phyloP scores from a whole-genome alignment of 1,140 invertebrate species.

The Pogonus chalceus region DNA sequence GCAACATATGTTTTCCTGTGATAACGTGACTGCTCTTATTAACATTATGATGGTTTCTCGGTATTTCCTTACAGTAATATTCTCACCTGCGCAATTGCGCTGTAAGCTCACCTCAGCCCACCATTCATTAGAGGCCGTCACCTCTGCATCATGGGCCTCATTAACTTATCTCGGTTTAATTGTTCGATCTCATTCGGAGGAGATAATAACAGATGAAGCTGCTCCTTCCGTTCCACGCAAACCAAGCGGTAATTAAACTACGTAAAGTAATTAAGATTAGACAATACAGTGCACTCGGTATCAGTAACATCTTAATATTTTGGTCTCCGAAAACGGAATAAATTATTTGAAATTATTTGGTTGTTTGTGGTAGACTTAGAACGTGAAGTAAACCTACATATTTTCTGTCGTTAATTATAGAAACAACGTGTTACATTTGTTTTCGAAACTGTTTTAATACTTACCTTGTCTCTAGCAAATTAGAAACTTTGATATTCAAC shows the following conservation, averaged over 20 bases:
- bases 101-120: neutral
- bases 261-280: constrained; percentile 27
- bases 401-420: constrained; percentile 24
- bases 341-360: constrained; percentile 19
- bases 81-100: neutral
- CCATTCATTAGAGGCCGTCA: neutral
- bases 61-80: too few species aligned
- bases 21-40: neutral
- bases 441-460: too few species aligned
- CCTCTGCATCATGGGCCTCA: neutral
- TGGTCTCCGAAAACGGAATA: constrained; percentile 23
- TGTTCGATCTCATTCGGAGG: constrained; percentile 15
- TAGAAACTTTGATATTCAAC: too few species aligned
- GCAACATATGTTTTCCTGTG: neutral
- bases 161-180: constrained; percentile 8
- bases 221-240: constrained; percentile 11
- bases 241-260: constrained; percentile 23
- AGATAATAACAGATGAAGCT: constrained; percentile 18
- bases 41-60: too few species aligned
- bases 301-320: constrained; percentile 28
- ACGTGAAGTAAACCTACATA: constrained; percentile 15
- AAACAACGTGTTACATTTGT: too few species aligned
- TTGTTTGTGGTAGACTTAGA: too few species aligned
- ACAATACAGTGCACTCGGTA: constrained; percentile 19
- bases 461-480: too few species aligned